Evolutionary conservation across 2,888 invertebrate species (phyloP), one percentile per base, ranked within the genome.

Genomic region (Plutella xylostella): DNA sequence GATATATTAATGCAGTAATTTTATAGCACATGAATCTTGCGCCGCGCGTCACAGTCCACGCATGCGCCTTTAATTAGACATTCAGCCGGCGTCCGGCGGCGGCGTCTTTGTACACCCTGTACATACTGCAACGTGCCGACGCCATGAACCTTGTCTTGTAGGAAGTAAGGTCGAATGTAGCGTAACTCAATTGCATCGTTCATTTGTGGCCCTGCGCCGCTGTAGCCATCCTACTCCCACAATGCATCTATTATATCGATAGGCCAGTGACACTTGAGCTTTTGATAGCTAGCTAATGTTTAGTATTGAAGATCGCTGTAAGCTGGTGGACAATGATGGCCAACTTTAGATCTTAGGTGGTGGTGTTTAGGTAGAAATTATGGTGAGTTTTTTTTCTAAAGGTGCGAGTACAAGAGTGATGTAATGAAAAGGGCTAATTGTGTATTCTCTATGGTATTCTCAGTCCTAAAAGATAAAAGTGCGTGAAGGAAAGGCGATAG

Each of bases 1-100:
- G n/a, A n/a, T n/a, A n/a, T n/a, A n/a, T n/a, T n/a, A n/a, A n/a
- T n/a, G n/a, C n/a, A n/a, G n/a, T n/a, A n/a, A n/a, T n/a, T n/a
- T n/a, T n/a, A n/a, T n/a, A n/a, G n/a, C n/a, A 28, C 28, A 7
- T n/a, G 7, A 3, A 28, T 12, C 61, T 55, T 44, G 47, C 53
- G 34, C 55, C 54, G 47, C 55, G 58, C n/a, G n/a, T n/a, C 56
- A 55, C 59, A 55, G 52, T 56, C 76, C 76, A 73, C 73, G 78
- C 82, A 80, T 82, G 76, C 79, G 79, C 77, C 71, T 76, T 79
- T 80, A 82, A 82, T 82, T 82, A 82, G 77, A 77, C 76, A 82
- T 82, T 82, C 82, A 72, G 63, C 58, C 61, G 66, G 72, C 79
- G 78, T 77, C 77, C 73, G 79, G 74, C 66, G 42, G 14, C 79